Evolutionary conservation across 2,797 vertebrate genomes (phyloP), one percentile per base, ranked within the genome.

Genomic region (Pseudomugil gertrudae): DNA sequence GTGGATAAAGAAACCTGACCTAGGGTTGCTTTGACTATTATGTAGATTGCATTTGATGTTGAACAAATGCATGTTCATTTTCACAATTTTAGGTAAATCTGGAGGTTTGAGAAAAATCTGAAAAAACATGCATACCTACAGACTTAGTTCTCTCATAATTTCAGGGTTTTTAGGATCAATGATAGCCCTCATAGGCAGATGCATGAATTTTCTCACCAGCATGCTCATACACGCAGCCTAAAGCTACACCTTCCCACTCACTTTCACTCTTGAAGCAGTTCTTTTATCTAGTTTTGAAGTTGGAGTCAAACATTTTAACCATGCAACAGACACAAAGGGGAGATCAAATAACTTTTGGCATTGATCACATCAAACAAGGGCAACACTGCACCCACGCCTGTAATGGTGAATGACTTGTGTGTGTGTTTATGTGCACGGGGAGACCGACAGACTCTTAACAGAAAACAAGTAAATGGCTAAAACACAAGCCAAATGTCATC

Each of bases 401-500:
- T 62, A 62, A 15, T 76, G 78, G 76, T 83, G 66, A 80, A 71
- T 67, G 38, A 30, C 51, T 17, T 72, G 2, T 50, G 3, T 62
- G 27, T 45, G 45, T 35, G 35, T 29, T 32, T 32, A 23, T 10
- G 23, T 24, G 23, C 6, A 24, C 13, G 45, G 23, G 45, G 70
- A 61, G 74, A 88, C 78, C 45, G 60, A 72, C 35, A 47, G 74
- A 71, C 72, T 81, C 67, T n/a, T 78, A 82, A 87, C 75, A 78
- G 80, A 91, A 88, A 89, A 80, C 62, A 80, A 68, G 81, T 81
- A 74, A 58, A n/a, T 87, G 72, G 63, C 45, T 57, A 72, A 90
- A 87, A 84, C 90, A 69, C 88, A 87, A 76, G 61, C 59, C 67
- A 89, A 89, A 87, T 76, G 83, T 87, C 85, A 81, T 87, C 71